These are phyloP conservation scores for Drosophila takahashii DNA, from an alignment of 1,140 invertebrate species.

Conservation along the genomic window DNA sequence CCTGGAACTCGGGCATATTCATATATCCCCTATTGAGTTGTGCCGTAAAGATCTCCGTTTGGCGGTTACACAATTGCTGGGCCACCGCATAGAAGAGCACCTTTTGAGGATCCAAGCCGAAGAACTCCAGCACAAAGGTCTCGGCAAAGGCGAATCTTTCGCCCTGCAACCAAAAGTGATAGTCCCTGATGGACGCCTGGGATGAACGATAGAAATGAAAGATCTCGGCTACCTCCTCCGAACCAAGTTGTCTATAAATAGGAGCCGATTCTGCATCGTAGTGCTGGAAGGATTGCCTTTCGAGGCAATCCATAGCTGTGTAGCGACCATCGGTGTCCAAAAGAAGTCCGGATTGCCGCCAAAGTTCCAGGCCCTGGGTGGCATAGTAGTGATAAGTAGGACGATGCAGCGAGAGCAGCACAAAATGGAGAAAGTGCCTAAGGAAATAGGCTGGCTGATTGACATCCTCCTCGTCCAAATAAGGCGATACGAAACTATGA, in stretches of 20 bases:
- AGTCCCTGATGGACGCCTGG: constrained; percentile 52
- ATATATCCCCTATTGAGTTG: constrained; percentile 74
- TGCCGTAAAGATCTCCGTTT: constrained; percentile 44
- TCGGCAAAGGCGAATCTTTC: constrained; percentile 79
- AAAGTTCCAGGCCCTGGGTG: constrained; percentile 70
- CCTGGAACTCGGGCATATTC: constrained; percentile 71
- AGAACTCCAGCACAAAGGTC: constrained; percentile 68
- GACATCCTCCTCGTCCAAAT: constrained; percentile 66
- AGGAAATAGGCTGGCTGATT: constrained; percentile 74
- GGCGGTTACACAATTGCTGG: constrained; percentile 67
- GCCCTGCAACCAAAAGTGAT: constrained; percentile 73
- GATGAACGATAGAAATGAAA: constrained; percentile 74
- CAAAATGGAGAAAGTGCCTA: constrained; percentile 71
- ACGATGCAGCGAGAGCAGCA: constrained; percentile 56
- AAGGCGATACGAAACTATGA: constrained; percentile 47
- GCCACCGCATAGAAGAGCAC: constrained; percentile 78
- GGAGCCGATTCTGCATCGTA: constrained; percentile 26
- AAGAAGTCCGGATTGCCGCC: constrained; percentile 58
- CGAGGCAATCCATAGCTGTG: constrained; percentile 70
- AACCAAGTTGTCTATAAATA: constrained; percentile 48
- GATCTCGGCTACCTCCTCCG: constrained; percentile 52
- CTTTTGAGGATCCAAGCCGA: constrained; percentile 53
- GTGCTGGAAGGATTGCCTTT: constrained; percentile 48
- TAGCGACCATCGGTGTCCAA: constrained; percentile 72
- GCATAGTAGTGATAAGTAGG: constrained; percentile 81